Conservation (phyloP, 1,140 invertebrate species). For the Plectrocnemia conspersa region DNA sequence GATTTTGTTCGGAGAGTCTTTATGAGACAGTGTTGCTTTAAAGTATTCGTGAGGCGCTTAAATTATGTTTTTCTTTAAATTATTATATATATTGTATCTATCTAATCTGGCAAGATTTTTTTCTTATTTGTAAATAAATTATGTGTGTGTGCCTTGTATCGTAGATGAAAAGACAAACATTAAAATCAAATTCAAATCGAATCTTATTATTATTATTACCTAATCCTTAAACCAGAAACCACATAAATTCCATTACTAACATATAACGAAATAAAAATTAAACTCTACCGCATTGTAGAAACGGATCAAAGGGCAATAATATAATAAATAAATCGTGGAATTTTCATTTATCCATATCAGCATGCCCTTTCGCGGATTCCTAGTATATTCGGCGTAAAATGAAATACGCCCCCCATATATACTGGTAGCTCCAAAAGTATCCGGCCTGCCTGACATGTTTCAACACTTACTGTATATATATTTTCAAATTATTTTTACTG, state of each 20-base stretch:
- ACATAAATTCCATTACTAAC: too few relatives aligned
- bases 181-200: conserved; percentile 51
- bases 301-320: conserved; percentile 32
- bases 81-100: conserved; percentile 34
- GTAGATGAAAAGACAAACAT: conserved; percentile 53
- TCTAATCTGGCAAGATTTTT: conserved; percentile 33
- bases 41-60: conserved; percentile 33
- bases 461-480: too few relatives aligned
- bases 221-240: too few relatives aligned
- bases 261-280: conserved; percentile 4
- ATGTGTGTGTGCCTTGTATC: conserved; percentile 56
- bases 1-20: background rate
- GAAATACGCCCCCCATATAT: conserved; percentile 26
- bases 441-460: too few relatives aligned
- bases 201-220: background rate
- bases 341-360: conserved; percentile 31
- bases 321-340: conserved; percentile 34
- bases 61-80: conserved; percentile 30
- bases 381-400: conserved; percentile 17
- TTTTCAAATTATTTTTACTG: too few relatives aligned
- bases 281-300: background rate
- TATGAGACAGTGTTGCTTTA: conserved; percentile 24
- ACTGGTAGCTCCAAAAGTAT: conserved; percentile 3
- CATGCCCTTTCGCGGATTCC: conserved; percentile 28
- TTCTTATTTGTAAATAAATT: conserved; percentile 36